These are phyloP conservation scores for Chamaedrilus cognettii DNA, from an alignment of 2,888 invertebrate species.

Conservation along the genomic window DNA sequence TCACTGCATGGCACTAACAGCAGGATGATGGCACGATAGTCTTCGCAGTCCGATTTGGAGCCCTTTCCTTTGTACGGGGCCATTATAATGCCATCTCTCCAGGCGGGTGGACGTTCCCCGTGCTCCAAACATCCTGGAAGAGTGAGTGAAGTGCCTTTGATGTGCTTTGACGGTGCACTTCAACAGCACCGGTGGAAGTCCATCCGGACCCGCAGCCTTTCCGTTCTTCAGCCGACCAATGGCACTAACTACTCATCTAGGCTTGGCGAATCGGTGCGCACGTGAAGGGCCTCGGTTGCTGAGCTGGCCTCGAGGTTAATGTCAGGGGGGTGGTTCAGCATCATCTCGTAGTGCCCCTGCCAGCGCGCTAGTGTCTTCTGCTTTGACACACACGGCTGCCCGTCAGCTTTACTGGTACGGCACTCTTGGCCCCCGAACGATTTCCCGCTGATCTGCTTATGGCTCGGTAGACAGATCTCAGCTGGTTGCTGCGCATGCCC, in stretches of 20 bases:
- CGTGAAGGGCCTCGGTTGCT: neutral
- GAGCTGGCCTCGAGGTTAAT: neutral
- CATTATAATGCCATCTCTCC: too few species aligned
- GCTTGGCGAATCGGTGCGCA: neutral
- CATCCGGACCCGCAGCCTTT: neutral
- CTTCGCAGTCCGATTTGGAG: too few species aligned
- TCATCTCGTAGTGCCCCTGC: neutral
- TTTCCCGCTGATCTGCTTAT: neutral
- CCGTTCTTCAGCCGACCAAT: neutral
- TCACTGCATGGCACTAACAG: too few species aligned
- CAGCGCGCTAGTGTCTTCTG: neutral
- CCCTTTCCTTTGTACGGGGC: too few species aligned
- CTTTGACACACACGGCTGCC: neutral
- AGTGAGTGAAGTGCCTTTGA: too few species aligned
- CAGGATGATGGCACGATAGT: too few species aligned
- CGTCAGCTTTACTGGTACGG: neutral
- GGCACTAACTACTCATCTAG: neutral
- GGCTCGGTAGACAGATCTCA: neutral
- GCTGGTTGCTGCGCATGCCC: neutral
- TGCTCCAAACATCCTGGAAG: too few species aligned
- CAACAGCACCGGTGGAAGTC: neutral
- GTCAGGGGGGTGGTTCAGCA: neutral
- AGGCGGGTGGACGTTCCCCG: too few species aligned
- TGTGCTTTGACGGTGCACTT: too few species aligned
- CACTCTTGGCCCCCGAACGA: too few species aligned